A percentile compares a stretch with the other conserved stretches of the same genome.
Conservation (phyloP, 2,797 vertebrate species). For the Cercopithecus mitis region DNA sequence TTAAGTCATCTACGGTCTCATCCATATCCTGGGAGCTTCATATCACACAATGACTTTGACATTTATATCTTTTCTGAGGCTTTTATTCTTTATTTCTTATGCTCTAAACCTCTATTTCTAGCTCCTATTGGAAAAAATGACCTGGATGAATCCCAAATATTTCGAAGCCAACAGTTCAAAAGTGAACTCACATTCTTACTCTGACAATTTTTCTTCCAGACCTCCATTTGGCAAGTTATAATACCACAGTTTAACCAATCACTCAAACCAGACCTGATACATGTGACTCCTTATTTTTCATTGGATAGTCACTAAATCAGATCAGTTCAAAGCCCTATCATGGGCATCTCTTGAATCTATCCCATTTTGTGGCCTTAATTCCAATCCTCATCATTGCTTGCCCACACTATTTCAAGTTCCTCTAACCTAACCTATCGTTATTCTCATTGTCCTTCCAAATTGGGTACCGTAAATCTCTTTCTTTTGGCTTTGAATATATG, state of each 20-base stretch:
- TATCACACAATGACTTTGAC: not conserved
- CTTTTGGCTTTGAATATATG: not conserved
- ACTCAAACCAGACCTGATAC: not conserved
- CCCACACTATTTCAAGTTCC: not conserved
- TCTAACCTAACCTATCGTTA: not conserved
- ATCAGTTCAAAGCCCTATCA: not conserved
- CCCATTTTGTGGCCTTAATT: not conserved
- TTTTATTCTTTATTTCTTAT: not conserved
- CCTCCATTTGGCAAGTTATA: not conserved
- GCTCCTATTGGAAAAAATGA: slow-evolving; percentile 10
- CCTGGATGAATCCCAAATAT: not conserved
- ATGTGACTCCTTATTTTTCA: not conserved
- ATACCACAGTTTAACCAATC: not conserved
- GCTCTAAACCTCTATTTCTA: slow-evolving; percentile 11
- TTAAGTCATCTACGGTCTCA: slow-evolving; percentile 1
- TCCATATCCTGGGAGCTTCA: not conserved
- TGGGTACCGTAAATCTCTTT: not conserved
- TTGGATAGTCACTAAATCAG: not conserved
- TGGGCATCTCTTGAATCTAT: not conserved
- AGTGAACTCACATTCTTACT: not conserved
- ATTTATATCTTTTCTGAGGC: not conserved
- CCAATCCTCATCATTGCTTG: not conserved
- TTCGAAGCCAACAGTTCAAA: not conserved
- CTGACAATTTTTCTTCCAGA: not conserved
- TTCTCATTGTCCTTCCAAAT: not conserved